Evolutionary conservation across 2,888 invertebrate species (phyloP).

Genomic region (Synergus gifuensis): DNA sequence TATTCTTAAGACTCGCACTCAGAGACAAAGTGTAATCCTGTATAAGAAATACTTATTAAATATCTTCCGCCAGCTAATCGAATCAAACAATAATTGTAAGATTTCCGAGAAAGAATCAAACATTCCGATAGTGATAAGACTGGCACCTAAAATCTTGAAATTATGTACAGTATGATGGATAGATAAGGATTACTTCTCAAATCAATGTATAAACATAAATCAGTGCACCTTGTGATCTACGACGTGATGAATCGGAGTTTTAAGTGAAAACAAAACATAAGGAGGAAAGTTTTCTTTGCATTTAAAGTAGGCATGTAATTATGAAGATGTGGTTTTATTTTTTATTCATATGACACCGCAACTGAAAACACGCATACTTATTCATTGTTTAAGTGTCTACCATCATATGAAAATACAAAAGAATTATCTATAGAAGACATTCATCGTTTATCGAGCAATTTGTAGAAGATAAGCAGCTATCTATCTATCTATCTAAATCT

Average conservation of each 20-base stretch:
- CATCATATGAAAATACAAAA: background rate
- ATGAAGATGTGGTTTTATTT: background rate
- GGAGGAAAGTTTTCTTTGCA: background rate
- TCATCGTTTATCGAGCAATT: background rate
- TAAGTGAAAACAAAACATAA: slow-evolving; percentile 9
- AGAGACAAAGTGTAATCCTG: background rate
- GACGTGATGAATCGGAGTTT: slow-evolving; percentile 1
- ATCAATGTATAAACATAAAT: slow-evolving; percentile 11
- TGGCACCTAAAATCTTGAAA: background rate
- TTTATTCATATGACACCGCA: background rate
- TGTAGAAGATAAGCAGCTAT: background rate
- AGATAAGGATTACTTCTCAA: slow-evolving; percentile 10
- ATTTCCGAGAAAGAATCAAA: background rate
- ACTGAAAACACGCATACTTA: background rate
- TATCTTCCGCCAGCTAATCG: background rate
- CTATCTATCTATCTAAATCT: too few species aligned
- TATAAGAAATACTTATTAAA: background rate
- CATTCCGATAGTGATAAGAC: background rate
- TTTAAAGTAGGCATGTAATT: background rate
- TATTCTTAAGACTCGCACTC: background rate
- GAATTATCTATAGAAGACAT: background rate
- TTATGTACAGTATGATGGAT: background rate
- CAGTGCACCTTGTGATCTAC: slow-evolving; percentile 17
- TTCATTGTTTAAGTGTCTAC: background rate
- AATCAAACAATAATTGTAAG: background rate